phyloP scores from a whole-genome alignment of 1,140 invertebrate genomes.

The Aphaenogaster ashmeadi region DNA sequence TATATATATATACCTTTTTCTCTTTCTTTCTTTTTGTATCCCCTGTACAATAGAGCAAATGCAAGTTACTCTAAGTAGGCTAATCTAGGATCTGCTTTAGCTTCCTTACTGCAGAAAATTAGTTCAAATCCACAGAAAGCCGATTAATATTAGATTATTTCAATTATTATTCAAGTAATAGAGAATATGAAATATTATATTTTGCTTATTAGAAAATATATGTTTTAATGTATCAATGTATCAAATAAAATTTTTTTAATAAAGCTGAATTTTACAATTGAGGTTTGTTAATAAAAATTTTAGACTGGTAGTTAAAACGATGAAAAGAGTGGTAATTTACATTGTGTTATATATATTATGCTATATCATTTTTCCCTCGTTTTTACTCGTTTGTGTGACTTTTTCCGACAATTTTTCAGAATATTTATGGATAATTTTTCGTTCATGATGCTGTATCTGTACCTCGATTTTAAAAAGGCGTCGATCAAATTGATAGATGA shows the following conservation, averaged over 20 bases:
- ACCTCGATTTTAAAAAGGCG: not conserved
- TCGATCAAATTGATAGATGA: constrained; percentile 38
- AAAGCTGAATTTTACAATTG: not conserved
- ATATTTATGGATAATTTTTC: constrained; percentile 26
- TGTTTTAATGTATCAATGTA: not conserved
- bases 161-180: not conserved
- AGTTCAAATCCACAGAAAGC: not conserved
- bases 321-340: not conserved
- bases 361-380: not conserved
- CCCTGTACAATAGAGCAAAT: not conserved
- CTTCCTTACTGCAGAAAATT: not conserved
- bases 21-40: not conserved
- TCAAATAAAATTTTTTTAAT: not conserved
- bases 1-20: not conserved
- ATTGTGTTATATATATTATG: not conserved
- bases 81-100: constrained; percentile 29
- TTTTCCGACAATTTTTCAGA: not conserved
- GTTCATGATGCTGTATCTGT: not conserved
- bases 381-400: not conserved
- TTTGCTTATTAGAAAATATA: not conserved
- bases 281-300: not conserved
- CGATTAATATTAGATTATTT: constrained; percentile 7
- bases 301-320: not conserved
- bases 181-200: not conserved
- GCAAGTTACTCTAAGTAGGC: constrained; percentile 10